Percentiles rank a stretch among this genome's conserved stretches.
These are phyloP conservation scores for Xenotilapia longispinis DNA, from an alignment of 2,113 vertebrate species.

Conservation along the genomic window DNA sequence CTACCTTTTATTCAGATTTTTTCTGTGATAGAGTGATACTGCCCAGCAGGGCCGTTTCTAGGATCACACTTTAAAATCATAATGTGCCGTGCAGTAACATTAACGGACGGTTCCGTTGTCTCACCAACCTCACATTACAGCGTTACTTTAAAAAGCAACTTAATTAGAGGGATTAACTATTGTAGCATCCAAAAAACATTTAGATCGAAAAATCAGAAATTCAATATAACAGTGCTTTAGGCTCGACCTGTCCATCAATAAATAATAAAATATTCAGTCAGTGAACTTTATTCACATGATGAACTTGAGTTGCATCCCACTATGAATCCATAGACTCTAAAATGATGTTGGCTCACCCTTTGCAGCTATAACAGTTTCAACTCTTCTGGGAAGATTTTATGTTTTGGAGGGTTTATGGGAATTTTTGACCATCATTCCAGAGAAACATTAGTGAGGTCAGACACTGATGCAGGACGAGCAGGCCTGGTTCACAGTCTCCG, in stretches of 20 bases:
- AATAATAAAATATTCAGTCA: neutral
- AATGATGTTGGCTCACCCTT: neutral
- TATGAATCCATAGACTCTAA: neutral
- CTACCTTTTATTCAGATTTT: rapidly evolving
- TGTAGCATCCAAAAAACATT: neutral
- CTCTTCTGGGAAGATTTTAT: neutral
- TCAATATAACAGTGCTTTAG: neutral
- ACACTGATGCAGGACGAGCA: neutral
- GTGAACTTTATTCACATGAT: neutral
- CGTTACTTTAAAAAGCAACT: neutral
- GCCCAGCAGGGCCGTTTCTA: neutral
- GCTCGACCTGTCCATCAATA: neutral
- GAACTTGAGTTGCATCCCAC: neutral
- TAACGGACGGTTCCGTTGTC: rapidly evolving
- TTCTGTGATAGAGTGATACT: neutral
- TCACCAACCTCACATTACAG: neutral
- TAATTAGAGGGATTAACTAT: neutral
- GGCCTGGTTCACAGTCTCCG: neutral
- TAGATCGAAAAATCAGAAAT: neutral
- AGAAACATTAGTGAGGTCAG: neutral
- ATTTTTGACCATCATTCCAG: neutral
- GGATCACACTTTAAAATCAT: rapidly evolving
- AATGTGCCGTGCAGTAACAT: neutral
- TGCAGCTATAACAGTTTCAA: rapidly evolving
- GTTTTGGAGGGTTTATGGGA: neutral